phyloP scores from a whole-genome alignment of 2,888 invertebrate genomes.

The Bedellia somnulentella region DNA sequence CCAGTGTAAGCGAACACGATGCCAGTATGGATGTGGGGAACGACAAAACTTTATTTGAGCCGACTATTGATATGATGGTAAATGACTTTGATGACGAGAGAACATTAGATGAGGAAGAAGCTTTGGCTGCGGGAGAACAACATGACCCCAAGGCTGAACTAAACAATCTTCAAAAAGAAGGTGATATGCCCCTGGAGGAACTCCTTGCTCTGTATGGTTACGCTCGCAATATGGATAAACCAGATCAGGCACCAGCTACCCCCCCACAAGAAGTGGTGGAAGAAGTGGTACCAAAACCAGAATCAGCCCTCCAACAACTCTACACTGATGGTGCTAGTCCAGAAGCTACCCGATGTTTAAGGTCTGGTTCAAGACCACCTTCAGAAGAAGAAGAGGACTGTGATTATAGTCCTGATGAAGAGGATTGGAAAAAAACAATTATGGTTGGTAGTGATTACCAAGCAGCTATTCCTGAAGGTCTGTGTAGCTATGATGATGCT shows the following conservation, averaged over 20 bases:
- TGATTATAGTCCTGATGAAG: conserved; percentile 82
- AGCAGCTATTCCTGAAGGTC: conserved; percentile 89
- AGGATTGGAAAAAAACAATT: conserved; percentile 91
- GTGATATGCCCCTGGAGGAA: conserved; percentile 95
- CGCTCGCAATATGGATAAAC: conserved; percentile 50
- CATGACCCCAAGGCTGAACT: conserved; percentile 88
- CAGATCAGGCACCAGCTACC: conserved; percentile 23
- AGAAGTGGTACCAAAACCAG: conserved; percentile 40
- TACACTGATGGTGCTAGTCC: conserved; percentile 38
- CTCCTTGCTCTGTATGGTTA: conserved; percentile 88
- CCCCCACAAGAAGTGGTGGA: conserved; percentile 25
- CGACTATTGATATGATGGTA: conserved; percentile 93
- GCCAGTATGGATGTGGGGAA: conserved; percentile 58
- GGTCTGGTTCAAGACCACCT: conserved; percentile 71
- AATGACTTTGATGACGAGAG: conserved; percentile 98
- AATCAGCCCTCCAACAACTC: conserved; percentile 49
- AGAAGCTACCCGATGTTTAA: conserved; percentile 45
- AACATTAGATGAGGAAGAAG: conserved; percentile 96
- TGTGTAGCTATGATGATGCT: conserved; percentile 92
- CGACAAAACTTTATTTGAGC: conserved; percentile 77
- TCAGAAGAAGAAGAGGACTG: conserved; percentile 84
- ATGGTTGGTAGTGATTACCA: conserved; percentile 95
- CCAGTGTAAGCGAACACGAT: conserved; percentile 54
- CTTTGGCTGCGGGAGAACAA: conserved; percentile 81
- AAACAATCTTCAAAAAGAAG: conserved; percentile 86